Evolutionary conservation across 1,140 invertebrate genomes (phyloP).

Genomic region (Cecropterus lyciades): DNA sequence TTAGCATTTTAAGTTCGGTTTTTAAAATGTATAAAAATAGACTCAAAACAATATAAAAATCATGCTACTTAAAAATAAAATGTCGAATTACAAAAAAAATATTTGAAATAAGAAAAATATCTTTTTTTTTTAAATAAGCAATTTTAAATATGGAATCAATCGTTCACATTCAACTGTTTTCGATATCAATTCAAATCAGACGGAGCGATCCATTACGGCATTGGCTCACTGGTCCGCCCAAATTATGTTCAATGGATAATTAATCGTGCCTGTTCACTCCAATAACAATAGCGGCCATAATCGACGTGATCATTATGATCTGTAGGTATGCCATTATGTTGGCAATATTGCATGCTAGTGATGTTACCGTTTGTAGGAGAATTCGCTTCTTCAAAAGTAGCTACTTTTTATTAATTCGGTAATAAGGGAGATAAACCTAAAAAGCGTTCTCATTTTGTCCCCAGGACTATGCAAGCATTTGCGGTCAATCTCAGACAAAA

Average conservation of each 20-base stretch:
- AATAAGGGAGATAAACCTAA: too few species aligned
- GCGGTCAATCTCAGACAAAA: too few species aligned
- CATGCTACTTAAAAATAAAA: too few species aligned
- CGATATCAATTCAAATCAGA: constrained; percentile 50
- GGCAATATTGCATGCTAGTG: constrained; percentile 13
- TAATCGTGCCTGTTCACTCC: constrained; percentile 73
- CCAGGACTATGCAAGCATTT: too few species aligned
- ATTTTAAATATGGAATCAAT: constrained; percentile 33
- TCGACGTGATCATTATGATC: constrained; percentile 61
- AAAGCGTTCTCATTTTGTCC: too few species aligned
- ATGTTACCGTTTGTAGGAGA: background rate
- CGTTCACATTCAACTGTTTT: constrained; percentile 32
- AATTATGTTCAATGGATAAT: constrained; percentile 83
- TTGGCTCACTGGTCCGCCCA: constrained; percentile 65
- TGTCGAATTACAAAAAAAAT: background rate
- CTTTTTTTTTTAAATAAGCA: background rate
- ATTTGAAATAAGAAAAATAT: background rate
- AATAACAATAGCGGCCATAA: constrained; percentile 71
- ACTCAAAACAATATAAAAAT: too few species aligned
- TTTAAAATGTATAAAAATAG: too few species aligned
- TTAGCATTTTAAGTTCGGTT: too few species aligned
- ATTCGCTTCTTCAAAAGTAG: too few species aligned
- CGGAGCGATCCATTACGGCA: constrained; percentile 61
- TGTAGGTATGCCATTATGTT: constrained; percentile 28
- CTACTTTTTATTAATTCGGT: too few species aligned